Percentiles rank a stretch among this genome's conserved stretches.
These are phyloP conservation scores for Grammomys dolichurus DNA, from an alignment of 2,113 vertebrate species.

Conservation along the genomic window DNA sequence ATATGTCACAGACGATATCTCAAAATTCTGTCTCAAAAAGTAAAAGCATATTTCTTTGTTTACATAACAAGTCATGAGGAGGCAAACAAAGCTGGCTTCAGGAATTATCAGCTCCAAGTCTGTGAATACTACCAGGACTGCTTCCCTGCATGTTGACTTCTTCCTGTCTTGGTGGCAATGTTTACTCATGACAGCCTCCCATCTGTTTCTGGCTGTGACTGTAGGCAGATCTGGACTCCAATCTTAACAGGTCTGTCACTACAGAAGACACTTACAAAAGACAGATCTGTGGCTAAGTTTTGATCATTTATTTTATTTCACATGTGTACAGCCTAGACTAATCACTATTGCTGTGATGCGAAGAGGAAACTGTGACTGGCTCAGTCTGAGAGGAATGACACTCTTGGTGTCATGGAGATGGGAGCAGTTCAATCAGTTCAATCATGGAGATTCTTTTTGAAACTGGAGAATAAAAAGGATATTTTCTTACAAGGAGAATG, in stretches of 20 bases:
- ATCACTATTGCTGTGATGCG: not conserved
- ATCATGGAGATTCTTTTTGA: not conserved
- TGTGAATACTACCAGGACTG: not conserved
- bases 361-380: not conserved
- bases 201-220: not conserved
- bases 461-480: accelerated
- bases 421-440: not conserved
- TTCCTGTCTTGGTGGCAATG: not conserved
- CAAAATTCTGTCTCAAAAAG: not conserved
- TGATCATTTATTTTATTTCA: not conserved
- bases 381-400: not conserved
- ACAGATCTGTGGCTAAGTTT: not conserved
- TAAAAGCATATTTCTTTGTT: not conserved
- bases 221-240: not conserved
- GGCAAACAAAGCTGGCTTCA: not conserved
- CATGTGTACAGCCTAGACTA: not conserved
- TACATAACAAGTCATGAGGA: not conserved
- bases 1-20: not conserved
- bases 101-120: not conserved
- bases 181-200: not conserved
- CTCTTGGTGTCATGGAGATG: not conserved
- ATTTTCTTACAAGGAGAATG: not conserved
- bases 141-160: not conserved
- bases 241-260: not conserved
- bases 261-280: not conserved